Evolutionary conservation across 2,888 invertebrate genomes (phyloP).

Genomic region (Myopa tessellatipennis): DNA sequence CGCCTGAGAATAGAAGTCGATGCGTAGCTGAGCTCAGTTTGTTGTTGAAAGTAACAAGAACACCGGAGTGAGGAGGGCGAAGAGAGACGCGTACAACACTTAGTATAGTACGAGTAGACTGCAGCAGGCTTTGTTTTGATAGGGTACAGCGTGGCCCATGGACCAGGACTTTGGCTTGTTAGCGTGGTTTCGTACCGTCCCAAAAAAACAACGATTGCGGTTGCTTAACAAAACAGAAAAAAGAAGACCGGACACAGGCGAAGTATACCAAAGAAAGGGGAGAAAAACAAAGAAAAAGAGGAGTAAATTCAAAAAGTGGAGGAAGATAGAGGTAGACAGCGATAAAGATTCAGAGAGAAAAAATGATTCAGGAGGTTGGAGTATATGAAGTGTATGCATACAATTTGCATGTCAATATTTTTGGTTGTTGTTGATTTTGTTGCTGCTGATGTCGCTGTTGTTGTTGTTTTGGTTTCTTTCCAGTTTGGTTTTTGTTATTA

Average conservation of each 20-base stretch:
- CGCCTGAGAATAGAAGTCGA: background rate
- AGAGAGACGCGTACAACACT: background rate
- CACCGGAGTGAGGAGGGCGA: too few relatives aligned
- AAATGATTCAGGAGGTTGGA: background rate
- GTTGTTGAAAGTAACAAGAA: background rate
- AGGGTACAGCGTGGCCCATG: background rate
- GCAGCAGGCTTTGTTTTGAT: background rate
- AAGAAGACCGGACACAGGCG: too few relatives aligned
- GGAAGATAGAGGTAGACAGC: background rate
- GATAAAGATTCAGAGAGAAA: background rate
- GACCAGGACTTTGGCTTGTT: background rate
- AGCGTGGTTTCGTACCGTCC: background rate
- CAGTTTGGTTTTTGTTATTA: background rate
- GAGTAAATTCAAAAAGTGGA: background rate
- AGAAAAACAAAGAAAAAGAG: background rate
- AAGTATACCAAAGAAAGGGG: background rate
- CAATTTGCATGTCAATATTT: slow-evolving; percentile 33
- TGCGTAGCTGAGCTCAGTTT: background rate
- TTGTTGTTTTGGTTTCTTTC: background rate
- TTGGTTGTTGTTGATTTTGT: slow-evolving; percentile 16
- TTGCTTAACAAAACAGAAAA: too few relatives aligned
- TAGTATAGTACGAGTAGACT: background rate
- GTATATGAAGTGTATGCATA: slow-evolving; percentile 17
- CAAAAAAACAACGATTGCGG: too few relatives aligned
- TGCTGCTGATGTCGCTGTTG: slow-evolving; percentile 1